phyloP scores from a whole-genome alignment of 1,140 invertebrate species.

The Panulirus ornatus region DNA sequence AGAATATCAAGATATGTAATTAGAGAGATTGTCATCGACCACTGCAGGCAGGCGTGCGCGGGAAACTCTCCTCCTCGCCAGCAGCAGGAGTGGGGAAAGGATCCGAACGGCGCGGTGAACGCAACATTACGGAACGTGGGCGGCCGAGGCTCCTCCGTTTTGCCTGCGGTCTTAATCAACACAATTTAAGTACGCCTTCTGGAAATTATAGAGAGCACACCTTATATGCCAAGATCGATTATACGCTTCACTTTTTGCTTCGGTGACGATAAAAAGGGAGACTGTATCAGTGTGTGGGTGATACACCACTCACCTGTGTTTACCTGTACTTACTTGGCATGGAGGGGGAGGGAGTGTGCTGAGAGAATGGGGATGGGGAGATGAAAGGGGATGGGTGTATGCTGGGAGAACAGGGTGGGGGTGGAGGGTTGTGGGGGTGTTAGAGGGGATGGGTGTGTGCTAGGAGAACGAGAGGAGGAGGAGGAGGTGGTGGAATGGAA shows the following conservation, averaged over 20 bases:
- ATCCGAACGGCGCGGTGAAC: not conserved
- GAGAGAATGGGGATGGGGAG: not conserved
- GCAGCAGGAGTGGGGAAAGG: not conserved
- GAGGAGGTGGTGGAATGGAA: not conserved
- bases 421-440: not conserved
- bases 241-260: slow-evolving; percentile 47
- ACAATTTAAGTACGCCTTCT: slow-evolving; percentile 62
- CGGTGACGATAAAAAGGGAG: slow-evolving; percentile 21
- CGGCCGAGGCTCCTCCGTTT: slow-evolving; percentile 1
- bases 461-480: not conserved
- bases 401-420: not conserved
- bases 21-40: not conserved
- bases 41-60: not conserved
- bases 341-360: not conserved
- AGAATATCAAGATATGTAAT: not conserved
- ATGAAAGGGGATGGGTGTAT: not conserved
- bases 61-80: no score
- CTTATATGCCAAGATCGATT: slow-evolving; percentile 64
- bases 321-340: not conserved
- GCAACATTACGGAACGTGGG: slow-evolving; percentile 15
- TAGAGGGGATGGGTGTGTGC: not conserved
- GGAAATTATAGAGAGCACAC: slow-evolving; percentile 54
- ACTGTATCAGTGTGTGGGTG: slow-evolving; percentile 46
- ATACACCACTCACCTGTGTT: slow-evolving; percentile 24
- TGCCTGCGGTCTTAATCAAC: slow-evolving; percentile 58